Conservation (phyloP, 2,888 invertebrate genomes). For the Tortricodes alternella region DNA sequence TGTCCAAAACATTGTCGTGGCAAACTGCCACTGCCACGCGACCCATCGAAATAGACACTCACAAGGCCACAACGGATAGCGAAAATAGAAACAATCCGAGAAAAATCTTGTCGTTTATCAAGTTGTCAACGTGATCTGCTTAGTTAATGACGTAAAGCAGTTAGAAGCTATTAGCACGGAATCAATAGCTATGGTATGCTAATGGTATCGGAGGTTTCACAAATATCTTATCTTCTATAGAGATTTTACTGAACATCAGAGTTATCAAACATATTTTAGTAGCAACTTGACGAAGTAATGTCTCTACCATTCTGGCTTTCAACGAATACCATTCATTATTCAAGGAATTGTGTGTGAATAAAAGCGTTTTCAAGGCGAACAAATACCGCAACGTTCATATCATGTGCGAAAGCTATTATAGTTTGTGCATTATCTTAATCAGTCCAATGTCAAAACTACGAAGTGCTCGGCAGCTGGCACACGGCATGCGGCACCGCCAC, state of each 20-base stretch:
- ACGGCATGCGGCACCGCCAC: constrained; percentile 25
- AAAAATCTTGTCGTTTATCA: constrained; percentile 43
- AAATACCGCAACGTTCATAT: constrained; percentile 30
- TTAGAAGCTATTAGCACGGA: background rate
- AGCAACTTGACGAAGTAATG: too few relatives aligned
- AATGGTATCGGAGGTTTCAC: too few relatives aligned
- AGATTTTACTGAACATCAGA: too few relatives aligned
- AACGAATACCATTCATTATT: constrained; percentile 17
- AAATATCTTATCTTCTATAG: too few relatives aligned
- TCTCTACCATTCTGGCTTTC: background rate
- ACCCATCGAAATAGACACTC: constrained; percentile 59
- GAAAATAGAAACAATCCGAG: constrained; percentile 56
- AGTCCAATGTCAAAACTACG: constrained; percentile 36
- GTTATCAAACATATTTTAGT: too few relatives aligned
- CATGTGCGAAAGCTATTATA: constrained; percentile 29
- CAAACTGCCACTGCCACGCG: constrained; percentile 63
- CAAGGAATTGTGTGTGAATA: constrained; percentile 32
- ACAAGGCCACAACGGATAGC: constrained; percentile 74
- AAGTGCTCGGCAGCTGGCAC: constrained; percentile 28
- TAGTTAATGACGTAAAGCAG: background rate
- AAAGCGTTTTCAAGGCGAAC: constrained; percentile 37
- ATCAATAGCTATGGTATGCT: too few relatives aligned
- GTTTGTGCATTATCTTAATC: constrained; percentile 34
- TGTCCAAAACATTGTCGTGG: constrained; percentile 69
- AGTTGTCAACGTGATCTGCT: constrained; percentile 16